Evolutionary conservation across 2,797 vertebrate genomes (phyloP), one percentile per base, ranked within the genome.

Genomic region (Caiman crocodilus): DNA sequence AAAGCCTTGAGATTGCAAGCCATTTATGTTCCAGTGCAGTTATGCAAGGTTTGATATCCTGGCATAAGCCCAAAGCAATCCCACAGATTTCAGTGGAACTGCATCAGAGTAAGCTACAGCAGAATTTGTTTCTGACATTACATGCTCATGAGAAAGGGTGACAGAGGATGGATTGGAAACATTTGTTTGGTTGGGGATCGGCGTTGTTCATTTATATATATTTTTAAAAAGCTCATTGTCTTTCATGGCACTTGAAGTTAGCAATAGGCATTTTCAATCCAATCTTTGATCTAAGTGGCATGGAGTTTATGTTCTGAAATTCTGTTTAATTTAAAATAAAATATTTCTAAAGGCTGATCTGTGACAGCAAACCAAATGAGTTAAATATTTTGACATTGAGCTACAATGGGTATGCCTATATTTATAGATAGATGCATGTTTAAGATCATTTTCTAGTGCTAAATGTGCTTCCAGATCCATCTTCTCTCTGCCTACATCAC

Each of bases 71-170:
- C 74, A 56, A 64, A 84, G 78, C 74, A 87, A 84, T 9, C 76
- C 13, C 35, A 60, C 84, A 69, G 23, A 71, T 88, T 92, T 91
- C 82, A 82, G 74, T 75, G 91, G 87, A 61, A 87, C 90, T 86
- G 87, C 1, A 1, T 76, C 63, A 81, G 12, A 14, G 25, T 32
- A 84, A 87, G 18, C 61, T 84, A 75, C 56, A 86, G 55, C 25
- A 8, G 71, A 90, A 83, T 17, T 76, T 5, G 5, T 89, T 87
- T 63, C 59, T 84, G 64, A 84, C 74, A 63, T 64, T 84, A 59
- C 30, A 25, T 76, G 30, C 20, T 91, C 64, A 18, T 93, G 85
- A 92, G 84, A 96, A 85, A 78, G 5, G 60, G 59, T 94, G 78
- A 57, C 69, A 94, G 94, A 87, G 79, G 4, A 9, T 75, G 14